Evolutionary conservation across 1,140 invertebrate genomes (phyloP), one percentile per base, ranked within the genome.

Genomic region (Chrysomallon squamiferum): DNA sequence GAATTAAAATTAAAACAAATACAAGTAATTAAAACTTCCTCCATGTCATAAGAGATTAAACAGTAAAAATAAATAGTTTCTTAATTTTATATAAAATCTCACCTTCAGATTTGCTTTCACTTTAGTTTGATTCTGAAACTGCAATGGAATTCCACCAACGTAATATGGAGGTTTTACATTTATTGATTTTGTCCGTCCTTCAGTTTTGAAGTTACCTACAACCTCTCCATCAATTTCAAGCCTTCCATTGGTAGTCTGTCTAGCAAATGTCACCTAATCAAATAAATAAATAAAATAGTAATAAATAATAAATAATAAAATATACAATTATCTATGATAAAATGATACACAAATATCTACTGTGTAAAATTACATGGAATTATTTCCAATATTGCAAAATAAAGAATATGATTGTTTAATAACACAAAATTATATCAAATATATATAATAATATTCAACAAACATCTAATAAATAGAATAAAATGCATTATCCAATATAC

Each of bases 161-260:
- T 90, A 96, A 76, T 92, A 90, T 0, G 94, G 93, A 22, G 89
- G 83, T 63, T 85, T 84, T 0, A 93, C 83, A 62, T 92, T 89
- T 0, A 94, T 88, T 0, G 88, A 86, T 1, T 86, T 87, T 0
- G 87, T 86, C 9, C 76, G 68, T 65, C 91, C 90, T 15, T 79
- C 60, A 0, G 90, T 89, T 52, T 86, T 85, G 3, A 88, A 88
- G 7, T 88, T 86, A 0, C 86, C 86, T 0, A 89, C 78, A 38
- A 88, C 77, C 27, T 89, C 87, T 0, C 88, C 87, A 78, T 95
- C 93, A 1, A 93, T 87, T 1, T 86, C 86, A n/a, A 96, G 81
- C 65, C 89, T 89, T 0, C 91, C 91, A 61, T 67, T 32, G 87
- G 67, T 79, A 62, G 69, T 56, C 64, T 72, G 69, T 76, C 80